Conservation (phyloP, 2,888 invertebrate species). For the Bibio marci region DNA sequence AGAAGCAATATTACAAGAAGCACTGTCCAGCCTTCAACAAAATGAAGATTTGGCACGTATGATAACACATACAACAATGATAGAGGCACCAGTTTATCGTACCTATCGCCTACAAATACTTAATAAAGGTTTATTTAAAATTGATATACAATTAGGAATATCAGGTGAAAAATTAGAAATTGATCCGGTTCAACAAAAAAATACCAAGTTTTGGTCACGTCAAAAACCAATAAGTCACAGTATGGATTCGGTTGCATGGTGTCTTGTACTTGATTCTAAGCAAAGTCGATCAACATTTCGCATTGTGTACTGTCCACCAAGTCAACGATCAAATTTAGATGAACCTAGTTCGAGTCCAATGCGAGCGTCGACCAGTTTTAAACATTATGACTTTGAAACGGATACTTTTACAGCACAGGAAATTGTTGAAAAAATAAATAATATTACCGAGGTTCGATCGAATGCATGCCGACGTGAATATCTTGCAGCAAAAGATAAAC, state of each 20-base stretch:
- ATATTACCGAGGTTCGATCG: slow-evolving; percentile 66
- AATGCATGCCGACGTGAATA: slow-evolving; percentile 70
- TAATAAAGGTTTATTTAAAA: slow-evolving; percentile 64
- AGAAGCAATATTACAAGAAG: slow-evolving; percentile 25
- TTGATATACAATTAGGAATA: slow-evolving; percentile 71
- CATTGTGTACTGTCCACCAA: slow-evolving; percentile 22
- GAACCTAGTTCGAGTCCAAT: slow-evolving; percentile 1
- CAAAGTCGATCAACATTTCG: slow-evolving; percentile 55
- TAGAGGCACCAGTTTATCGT: slow-evolving; percentile 78
- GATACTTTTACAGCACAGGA: slow-evolving; percentile 58
- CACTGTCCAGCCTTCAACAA: slow-evolving; percentile 16
- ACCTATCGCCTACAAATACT: slow-evolving; percentile 61
- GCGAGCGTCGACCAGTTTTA: slow-evolving; percentile 32
- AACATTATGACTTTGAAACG: slow-evolving; percentile 77
- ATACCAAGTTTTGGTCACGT: slow-evolving; percentile 46
- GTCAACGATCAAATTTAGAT: too few species aligned
- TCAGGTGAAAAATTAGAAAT: slow-evolving; percentile 86
- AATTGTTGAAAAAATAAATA: slow-evolving; percentile 74
- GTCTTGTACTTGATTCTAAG: slow-evolving; percentile 60
- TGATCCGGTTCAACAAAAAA: slow-evolving; percentile 57
- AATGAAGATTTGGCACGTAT: slow-evolving; percentile 43
- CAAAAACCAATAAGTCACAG: slow-evolving; percentile 69
- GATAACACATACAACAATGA: slow-evolving; percentile 55
- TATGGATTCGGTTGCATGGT: slow-evolving; percentile 75
- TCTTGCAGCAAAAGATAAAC: slow-evolving; percentile 21